Evolutionary conservation across 2,797 vertebrate genomes (phyloP).

Genomic region (Ctenosaura bakeri): DNA sequence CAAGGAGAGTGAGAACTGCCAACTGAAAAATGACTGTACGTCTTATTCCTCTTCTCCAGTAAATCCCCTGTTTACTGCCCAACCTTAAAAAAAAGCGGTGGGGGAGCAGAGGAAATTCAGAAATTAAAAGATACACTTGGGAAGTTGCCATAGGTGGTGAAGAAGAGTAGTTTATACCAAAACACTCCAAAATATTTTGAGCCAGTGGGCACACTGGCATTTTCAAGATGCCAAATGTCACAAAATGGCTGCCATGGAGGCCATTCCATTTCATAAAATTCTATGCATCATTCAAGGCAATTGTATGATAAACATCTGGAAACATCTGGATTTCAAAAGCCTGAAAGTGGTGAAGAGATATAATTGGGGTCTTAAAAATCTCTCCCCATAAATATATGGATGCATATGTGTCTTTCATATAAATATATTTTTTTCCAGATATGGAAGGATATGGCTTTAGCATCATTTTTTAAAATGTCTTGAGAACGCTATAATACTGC

Average conservation of each 20-base stretch:
- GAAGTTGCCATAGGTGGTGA: background rate
- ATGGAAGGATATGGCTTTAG: background rate
- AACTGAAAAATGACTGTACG: background rate
- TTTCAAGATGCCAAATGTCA: background rate
- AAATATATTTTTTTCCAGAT: background rate
- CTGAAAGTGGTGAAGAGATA: background rate
- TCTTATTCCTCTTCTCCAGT: background rate
- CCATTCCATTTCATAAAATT: background rate
- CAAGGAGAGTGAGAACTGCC: background rate
- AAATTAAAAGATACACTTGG: background rate
- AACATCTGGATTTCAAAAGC: background rate
- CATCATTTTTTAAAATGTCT: background rate
- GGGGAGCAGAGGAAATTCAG: background rate
- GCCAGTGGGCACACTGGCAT: background rate
- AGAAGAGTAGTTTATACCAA: background rate
- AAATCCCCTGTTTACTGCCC: background rate
- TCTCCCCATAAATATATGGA: background rate
- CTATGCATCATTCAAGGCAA: background rate
- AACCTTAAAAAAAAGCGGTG: background rate
- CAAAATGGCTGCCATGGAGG: background rate
- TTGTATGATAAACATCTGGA: background rate
- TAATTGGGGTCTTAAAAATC: background rate
- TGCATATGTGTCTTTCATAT: background rate
- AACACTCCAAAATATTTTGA: background rate
- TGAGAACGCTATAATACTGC: background rate